Base-by-base conservation (phyloP, 2,888 invertebrate species). In the Apodemia mormo region DNA sequence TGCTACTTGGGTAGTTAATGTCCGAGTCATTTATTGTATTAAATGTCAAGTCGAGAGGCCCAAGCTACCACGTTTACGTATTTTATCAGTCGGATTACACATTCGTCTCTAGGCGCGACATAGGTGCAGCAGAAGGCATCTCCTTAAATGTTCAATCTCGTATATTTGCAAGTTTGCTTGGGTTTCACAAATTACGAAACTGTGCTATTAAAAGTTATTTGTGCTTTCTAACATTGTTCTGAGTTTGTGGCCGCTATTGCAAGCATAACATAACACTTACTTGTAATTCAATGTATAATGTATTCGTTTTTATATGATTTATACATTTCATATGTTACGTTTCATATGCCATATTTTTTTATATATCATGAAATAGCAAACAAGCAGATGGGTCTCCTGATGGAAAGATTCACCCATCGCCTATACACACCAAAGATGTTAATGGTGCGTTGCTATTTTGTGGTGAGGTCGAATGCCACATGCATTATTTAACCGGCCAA, bases 151-250 rank as follows among this genome's bases (percentile, higher is more conserved):
- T 61, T 9, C 33, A 61, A 6, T 30, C 49, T 30, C 33, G 61
- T 61, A 33, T 61, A 14, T 22, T 22, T 49, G 49, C 49, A 3
- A 5, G 49, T 61, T 12, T 61, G 61, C 12, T 30, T 61, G 12
- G 61, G 61, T 12, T 61, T 61, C 61, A 33, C 61, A 61, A 61
- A 61, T 61, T 33, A 61, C 33, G 12, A 61, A 14, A 61, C 61
- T 61, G 30, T 33, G 29, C 54, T 30, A 22, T 22, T 22, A 12
- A 58, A 29, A 29, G 8, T 4, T 30, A 58, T 30, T 10, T 58
- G 12, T 58, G 58, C 58, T 30, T 58, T 58, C 58, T 58, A 30
- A 37, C 4, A 37, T 37, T 37, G 22, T 10, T 3, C 22, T 8
- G 56, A 56, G 29, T 29, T 56, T 22, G 29, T 29, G 22, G 56